Conservation (phyloP, 2,888 invertebrate genomes). For the Desoria tigrina region DNA sequence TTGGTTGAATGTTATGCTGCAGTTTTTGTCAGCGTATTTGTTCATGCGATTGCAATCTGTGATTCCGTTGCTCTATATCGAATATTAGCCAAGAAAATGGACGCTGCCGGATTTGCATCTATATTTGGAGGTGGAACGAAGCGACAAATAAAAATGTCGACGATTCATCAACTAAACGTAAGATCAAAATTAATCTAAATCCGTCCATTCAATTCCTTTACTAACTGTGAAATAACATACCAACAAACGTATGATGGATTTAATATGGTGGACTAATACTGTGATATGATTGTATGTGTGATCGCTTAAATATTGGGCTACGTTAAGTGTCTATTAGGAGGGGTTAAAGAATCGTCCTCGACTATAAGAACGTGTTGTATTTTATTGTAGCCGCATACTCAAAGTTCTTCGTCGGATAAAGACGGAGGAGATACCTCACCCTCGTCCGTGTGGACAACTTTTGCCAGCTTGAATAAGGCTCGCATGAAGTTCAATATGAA, state of each 20-base stretch:
- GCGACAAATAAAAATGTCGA: conserved; percentile 77
- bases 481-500: conserved; percentile 88
- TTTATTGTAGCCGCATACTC: conserved; percentile 46
- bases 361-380: conserved; percentile 2
- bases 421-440: conserved; percentile 53
- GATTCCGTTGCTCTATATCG: conserved; percentile 90
- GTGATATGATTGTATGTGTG: too few species aligned
- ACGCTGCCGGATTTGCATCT: conserved; percentile 74
- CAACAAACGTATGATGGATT: too few species aligned
- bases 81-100: conserved; percentile 79
- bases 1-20: conserved; percentile 91
- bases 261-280: too few species aligned
- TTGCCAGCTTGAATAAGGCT: conserved; percentile 80
- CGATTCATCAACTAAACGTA: conserved; percentile 57
- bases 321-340: background rate
- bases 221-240: too few species aligned
- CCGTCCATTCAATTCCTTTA: too few species aligned
- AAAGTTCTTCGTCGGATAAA: conserved; percentile 51
- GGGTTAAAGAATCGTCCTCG: background rate
- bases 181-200: too few species aligned
- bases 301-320: too few species aligned
- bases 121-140: conserved; percentile 90
- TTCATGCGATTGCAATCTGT: conserved; percentile 88
- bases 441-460: conserved; percentile 61
- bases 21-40: conserved; percentile 86